Base-by-base conservation (phyloP, 2,888 invertebrate genomes). In the Sericinus montela region DNA sequence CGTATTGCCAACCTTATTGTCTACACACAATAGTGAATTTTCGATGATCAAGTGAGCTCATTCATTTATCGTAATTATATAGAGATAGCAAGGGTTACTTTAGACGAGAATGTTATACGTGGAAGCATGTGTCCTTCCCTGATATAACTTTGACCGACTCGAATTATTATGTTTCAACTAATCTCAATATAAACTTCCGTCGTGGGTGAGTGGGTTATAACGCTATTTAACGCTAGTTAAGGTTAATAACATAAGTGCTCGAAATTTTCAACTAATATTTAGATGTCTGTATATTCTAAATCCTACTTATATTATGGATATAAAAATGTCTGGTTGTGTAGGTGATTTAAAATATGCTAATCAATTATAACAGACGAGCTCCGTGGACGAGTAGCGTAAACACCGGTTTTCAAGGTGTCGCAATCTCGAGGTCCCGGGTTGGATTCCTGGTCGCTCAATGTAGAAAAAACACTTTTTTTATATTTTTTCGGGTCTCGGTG, bases 151-250 rank as follows among this genome's bases (percentile, higher is more conserved):
- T 71, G 75, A 75, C 67, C 68, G 65, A 72, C 69, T 75, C 66
- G 70, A 76, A 80, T 78, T 78, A 76, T 72, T 79, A 78, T 72
- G 69, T 74, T 70, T 71, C 68, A 77, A 80, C 72, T 74, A 69
- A 72, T 70, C 71, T 72, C 75, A 75, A 81, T 75, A 55, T 54
- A 57, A 65, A 78, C 78, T 81, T 85, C 84, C 84, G 79, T 55
- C 58, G 61, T 56, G 57, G 51, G 56, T 55, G 54, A 64, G 65
- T 63, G 60, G 64, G 60, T 63, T 50, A 50, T 19, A 39, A 29
- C 29, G 30, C n/a, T 36, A 14, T 11, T 28, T 15, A 23, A n/a
- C n/a, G n/a, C n/a, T n/a, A 41, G 45, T 41, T 40, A 45, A 40
- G 41, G 45, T 35, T 45, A 45, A 50, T 50, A 45, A 45, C 41